A percentile compares a stretch with the other conserved stretches of the same genome.
Evolutionary conservation across 2,888 invertebrate species (phyloP).

Genomic region (Oconnorella tubifera): DNA sequence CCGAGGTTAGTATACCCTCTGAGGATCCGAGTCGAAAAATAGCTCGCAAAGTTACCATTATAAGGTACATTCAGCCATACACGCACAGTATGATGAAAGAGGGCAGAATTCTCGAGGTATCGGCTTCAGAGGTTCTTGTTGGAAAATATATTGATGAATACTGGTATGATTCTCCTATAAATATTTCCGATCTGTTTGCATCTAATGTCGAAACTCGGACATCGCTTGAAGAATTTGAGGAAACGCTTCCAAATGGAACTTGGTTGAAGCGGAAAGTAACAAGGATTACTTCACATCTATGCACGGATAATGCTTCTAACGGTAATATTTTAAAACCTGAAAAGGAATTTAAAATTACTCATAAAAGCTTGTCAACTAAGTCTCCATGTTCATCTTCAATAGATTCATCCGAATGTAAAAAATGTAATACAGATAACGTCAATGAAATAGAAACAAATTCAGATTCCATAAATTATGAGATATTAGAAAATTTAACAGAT

Average conservation of each 20-base stretch:
- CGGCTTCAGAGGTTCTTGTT: constrained; percentile 14
- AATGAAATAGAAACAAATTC: too few species aligned
- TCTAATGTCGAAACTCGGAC: constrained; percentile 18
- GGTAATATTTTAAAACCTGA: too few species aligned
- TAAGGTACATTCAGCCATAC: constrained; percentile 14
- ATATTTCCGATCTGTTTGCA: constrained; percentile 22
- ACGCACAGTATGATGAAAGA: constrained; percentile 12
- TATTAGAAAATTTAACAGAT: too few species aligned
- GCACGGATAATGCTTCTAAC: constrained; percentile 9
- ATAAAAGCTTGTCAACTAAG: too few species aligned
- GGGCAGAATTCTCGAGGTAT: constrained; percentile 13
- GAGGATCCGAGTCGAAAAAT: constrained; percentile 14
- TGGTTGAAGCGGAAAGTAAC: constrained; percentile 19
- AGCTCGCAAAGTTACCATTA: constrained; percentile 11
- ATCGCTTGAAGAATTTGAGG: constrained; percentile 22
- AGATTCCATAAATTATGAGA: too few species aligned
- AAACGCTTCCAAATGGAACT: constrained; percentile 31
- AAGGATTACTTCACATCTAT: constrained; percentile 20
- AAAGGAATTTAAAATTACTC: too few species aligned
- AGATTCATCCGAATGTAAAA: too few species aligned
- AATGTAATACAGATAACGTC: too few species aligned
- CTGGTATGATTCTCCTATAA: constrained; percentile 18
- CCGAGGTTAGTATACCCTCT: too few species aligned
- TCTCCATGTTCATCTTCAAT: too few species aligned
- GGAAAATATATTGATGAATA: constrained; percentile 24